A percentile compares a stretch with the other conserved stretches of the same genome.
Evolutionary conservation across 2,888 invertebrate species (phyloP).

Genomic region (Tetanocera ferruginea): DNA sequence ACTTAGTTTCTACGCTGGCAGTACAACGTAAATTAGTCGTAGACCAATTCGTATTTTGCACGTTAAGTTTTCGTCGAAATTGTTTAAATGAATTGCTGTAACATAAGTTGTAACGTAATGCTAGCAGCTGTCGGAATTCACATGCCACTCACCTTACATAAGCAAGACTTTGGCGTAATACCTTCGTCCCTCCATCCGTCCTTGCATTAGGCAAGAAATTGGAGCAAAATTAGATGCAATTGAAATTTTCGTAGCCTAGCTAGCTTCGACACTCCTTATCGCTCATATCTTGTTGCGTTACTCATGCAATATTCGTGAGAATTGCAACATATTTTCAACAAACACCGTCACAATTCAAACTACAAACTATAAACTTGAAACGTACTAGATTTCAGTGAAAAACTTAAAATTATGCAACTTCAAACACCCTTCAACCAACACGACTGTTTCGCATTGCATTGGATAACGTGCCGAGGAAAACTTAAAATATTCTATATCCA

Average conservation of each 20-base stretch:
- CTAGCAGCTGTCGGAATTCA: slow-evolving; percentile 51
- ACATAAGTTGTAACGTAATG: slow-evolving; percentile 35
- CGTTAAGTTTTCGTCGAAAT: not conserved
- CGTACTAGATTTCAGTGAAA: no score
- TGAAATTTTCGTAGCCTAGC: not conserved
- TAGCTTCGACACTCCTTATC: no score
- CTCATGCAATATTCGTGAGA: not conserved
- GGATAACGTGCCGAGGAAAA: not conserved
- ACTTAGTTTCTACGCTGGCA: no score
- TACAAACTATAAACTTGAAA: no score
- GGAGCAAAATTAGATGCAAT: slow-evolving; percentile 20
- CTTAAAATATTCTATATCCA: not conserved
- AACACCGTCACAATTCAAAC: not conserved
- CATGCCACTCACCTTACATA: slow-evolving; percentile 44
- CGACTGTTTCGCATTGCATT: no score
- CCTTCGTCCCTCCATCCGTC: no score
- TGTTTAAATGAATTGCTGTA: not conserved
- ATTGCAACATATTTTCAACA: not conserved
- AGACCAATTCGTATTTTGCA: not conserved
- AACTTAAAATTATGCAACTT: no score
- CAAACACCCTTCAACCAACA: no score
- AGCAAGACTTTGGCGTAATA: no score
- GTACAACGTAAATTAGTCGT: not conserved
- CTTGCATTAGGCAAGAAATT: slow-evolving; percentile 21
- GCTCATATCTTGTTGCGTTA: not conserved